Evolutionary conservation across 2,888 invertebrate genomes (phyloP).

Genomic region (Parapristionchus giblindavisi): DNA sequence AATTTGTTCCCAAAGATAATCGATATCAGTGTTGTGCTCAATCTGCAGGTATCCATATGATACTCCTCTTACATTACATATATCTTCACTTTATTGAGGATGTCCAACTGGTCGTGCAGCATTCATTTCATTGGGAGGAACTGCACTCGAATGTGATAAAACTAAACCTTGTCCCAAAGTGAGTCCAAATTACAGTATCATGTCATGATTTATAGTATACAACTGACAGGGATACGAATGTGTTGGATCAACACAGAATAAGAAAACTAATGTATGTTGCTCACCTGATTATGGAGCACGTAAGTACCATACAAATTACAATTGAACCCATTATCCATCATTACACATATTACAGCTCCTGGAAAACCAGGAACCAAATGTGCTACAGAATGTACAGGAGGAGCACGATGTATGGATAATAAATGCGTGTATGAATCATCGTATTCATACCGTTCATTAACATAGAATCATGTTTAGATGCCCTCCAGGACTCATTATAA

Average conservation of each 20-base stretch:
- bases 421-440: constrained; percentile 45
- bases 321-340: neutral
- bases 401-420: constrained; percentile 45
- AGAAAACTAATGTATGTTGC: constrained; percentile 1
- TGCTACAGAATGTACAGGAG: constrained; percentile 48
- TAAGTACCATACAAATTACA: neutral
- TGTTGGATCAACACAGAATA: neutral
- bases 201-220: neutral
- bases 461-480: neutral
- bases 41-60: constrained; percentile 46
- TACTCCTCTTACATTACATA: neutral
- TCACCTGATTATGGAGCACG: constrained; percentile 24
- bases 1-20: constrained; percentile 51
- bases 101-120: constrained; percentile 54
- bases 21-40: constrained; percentile 60
- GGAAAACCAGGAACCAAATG: constrained; percentile 13
- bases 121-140: constrained; percentile 53
- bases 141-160: constrained; percentile 50
- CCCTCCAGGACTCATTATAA: constrained; percentile 5
- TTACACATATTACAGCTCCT: neutral
- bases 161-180: constrained; percentile 22
- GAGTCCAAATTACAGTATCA: neutral
- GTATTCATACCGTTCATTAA: neutral
- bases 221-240: constrained; percentile 31
- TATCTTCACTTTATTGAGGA: constrained; percentile 38